Percentiles rank a stretch among this genome's conserved stretches.
These are phyloP conservation scores for Lophochroa leadbeateri DNA, from an alignment of 2,113 vertebrate species.

Conservation along the genomic window DNA sequence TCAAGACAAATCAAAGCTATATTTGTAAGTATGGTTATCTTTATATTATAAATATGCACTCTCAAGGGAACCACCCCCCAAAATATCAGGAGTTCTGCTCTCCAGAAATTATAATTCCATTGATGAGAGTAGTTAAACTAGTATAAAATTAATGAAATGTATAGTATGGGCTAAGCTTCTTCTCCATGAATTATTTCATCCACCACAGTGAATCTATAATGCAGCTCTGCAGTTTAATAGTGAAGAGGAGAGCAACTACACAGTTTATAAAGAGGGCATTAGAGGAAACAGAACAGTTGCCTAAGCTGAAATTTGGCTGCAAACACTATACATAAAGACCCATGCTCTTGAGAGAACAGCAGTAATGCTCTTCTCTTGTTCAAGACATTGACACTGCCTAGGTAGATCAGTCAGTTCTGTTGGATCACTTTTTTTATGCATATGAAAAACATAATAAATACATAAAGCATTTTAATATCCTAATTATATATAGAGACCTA, in stretches of 20 bases:
- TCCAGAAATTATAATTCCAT: neutral
- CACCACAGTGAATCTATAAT: neutral
- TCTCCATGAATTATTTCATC: neutral
- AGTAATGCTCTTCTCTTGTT: neutral
- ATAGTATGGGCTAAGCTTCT: neutral
- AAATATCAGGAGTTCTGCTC: neutral
- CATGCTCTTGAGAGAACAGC: neutral
- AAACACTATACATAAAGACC: neutral
- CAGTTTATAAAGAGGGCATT: neutral
- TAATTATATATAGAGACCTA: neutral
- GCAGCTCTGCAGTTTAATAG: neutral
- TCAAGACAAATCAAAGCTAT: neutral
- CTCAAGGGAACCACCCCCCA: rapidly evolving
- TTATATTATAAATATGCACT: neutral
- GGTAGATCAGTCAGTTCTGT: neutral
- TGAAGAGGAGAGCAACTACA: neutral
- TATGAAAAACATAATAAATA: neutral
- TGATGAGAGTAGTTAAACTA: neutral
- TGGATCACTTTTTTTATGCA: neutral
- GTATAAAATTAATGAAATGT: neutral
- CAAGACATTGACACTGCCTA: neutral
- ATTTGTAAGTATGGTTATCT: neutral
- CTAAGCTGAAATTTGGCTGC: neutral
- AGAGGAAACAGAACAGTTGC: neutral
- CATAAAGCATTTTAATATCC: neutral